Evolutionary conservation across 2,113 vertebrate species (phyloP), one percentile per base, ranked within the genome.

Genomic region (Scytalopus superciliaris): DNA sequence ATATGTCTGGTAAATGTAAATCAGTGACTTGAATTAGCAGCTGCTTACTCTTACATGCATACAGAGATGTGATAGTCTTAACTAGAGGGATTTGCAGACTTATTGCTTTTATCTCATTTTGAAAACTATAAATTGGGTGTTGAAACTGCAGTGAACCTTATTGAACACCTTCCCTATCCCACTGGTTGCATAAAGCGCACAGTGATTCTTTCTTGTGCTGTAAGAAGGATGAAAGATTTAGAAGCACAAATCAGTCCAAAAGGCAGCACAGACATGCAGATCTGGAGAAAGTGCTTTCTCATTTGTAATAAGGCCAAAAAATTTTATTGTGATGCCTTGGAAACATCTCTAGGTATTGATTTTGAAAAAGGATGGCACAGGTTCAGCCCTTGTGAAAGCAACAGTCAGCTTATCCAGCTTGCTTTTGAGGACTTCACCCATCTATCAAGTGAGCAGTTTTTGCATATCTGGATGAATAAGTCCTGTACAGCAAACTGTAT

Each of bases 291-390:
- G 27, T 62, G 78, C 73, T 93, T 95, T 84, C 84, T 96, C 53
- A 86, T 95, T 95, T 96, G 86, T 94, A 94, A 73, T 40, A 59
- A 74, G 50, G 93, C 72, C 86, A 96, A 24, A 96, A 24, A 7
- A 37, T 57, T 96, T 90, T 94, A 95, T 96, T 95, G 59, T 94
- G 95, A 85, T 93, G 78, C 67, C 72, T 96, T 95, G 94, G 95
- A 98, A 97, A 66, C 44, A 16, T 77, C 47, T 82, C 72, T 50
- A 77, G 55, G 31, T 90, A 88, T 75, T 84, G 86, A 97, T 94
- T 96, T 64, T 39, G 83, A 49, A 90, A 88, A 89, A 79, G 24
- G 53, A 52, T 93, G 90, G 47, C 80, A 75, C 19, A 3, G n/a
- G 19, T 88, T 96, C 87, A 93, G 56, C 87, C 12, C 33, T 67